Evolutionary conservation across 2,113 vertebrate genomes (phyloP).

Genomic region (Rhynchomys soricoides): DNA sequence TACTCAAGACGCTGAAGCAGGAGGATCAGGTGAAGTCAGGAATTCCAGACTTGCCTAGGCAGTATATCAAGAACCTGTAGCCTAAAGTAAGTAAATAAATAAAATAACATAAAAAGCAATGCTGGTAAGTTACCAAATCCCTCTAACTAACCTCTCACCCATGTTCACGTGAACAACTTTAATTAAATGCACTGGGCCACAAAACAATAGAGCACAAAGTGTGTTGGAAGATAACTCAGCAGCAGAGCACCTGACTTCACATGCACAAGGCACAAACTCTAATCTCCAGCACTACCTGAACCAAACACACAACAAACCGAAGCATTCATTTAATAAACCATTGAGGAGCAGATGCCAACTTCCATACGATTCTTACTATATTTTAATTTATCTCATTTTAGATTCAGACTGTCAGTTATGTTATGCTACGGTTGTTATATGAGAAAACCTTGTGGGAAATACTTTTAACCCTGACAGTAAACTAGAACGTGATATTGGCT

Average conservation of each 20-base stretch:
- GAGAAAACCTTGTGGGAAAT: conserved; percentile 44
- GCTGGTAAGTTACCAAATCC: background rate
- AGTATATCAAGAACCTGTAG: background rate
- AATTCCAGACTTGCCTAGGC: background rate
- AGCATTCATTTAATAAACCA: conserved; percentile 27
- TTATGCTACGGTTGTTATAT: background rate
- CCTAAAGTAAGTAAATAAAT: background rate
- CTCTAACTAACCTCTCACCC: background rate
- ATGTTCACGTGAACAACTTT: background rate
- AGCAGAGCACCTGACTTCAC: background rate
- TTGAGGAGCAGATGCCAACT: background rate
- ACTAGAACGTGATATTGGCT: conserved; percentile 10
- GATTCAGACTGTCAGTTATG: conserved; percentile 41
- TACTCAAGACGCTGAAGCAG: background rate
- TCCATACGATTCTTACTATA: background rate
- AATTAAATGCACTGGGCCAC: background rate
- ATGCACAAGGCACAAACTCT: background rate
- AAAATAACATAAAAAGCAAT: background rate
- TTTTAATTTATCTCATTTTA: background rate
- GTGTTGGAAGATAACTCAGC: background rate
- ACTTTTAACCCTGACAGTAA: conserved; percentile 46
- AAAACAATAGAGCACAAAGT: background rate
- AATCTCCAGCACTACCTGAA: too few relatives aligned
- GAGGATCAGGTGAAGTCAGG: background rate
- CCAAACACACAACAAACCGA: background rate